phyloP scores from a whole-genome alignment of 2,113 vertebrate species.

The Gambusia holbrooki region DNA sequence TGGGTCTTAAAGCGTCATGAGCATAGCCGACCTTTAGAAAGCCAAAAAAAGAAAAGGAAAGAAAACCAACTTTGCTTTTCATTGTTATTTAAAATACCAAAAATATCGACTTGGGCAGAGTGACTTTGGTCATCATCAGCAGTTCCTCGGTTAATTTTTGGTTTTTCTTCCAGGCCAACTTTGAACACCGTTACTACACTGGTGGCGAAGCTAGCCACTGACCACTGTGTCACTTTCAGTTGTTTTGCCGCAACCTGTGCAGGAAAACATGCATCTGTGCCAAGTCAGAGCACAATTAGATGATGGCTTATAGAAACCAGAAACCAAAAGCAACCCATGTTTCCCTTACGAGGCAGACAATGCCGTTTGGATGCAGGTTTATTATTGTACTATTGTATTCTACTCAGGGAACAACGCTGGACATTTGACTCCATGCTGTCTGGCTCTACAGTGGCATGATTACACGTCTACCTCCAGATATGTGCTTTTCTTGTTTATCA shows the following conservation, averaged over 20 bases:
- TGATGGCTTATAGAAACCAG: slow-evolving; percentile 23
- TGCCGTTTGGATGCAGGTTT: slow-evolving; percentile 32
- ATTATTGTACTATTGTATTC: slow-evolving; percentile 27
- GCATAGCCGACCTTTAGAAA: too few relatives aligned
- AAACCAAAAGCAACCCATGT: slow-evolving; percentile 47
- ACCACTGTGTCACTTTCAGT: slow-evolving; percentile 11
- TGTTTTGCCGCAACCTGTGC: slow-evolving; percentile 34
- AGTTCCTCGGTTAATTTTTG: too few relatives aligned
- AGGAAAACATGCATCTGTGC: not conserved
- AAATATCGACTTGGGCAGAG: too few relatives aligned
- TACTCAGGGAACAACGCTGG: slow-evolving; percentile 14
- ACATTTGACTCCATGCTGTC: slow-evolving; percentile 54
- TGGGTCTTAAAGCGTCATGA: too few relatives aligned
- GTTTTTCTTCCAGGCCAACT: not conserved
- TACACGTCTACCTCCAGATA: slow-evolving; percentile 54
- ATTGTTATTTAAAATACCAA: too few relatives aligned
- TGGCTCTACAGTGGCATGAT: slow-evolving; percentile 55
- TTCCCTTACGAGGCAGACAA: slow-evolving; percentile 50
- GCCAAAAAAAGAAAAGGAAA: too few relatives aligned
- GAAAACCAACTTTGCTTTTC: too few relatives aligned
- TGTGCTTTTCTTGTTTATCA: slow-evolving; percentile 50
- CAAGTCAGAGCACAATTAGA: slow-evolving; percentile 5
- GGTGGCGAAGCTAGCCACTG: not conserved
- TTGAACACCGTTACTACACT: not conserved
- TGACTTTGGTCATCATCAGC: too few relatives aligned